Conservation (phyloP, 2,888 invertebrate species). For the Acleris emargana region DNA sequence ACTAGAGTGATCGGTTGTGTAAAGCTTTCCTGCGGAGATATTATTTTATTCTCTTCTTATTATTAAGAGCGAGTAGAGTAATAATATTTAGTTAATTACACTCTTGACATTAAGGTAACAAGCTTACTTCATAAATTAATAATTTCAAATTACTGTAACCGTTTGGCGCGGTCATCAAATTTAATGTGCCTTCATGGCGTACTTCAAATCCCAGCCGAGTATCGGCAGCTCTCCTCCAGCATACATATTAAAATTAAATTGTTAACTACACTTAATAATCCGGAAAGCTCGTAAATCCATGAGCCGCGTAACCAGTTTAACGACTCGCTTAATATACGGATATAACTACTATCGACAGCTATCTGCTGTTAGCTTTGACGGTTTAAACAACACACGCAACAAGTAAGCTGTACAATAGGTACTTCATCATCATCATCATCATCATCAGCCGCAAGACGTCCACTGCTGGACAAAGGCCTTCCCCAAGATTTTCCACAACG, state of each 20-base stretch:
- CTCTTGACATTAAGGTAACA: not conserved
- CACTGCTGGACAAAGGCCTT: too few species aligned
- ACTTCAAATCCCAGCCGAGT: not conserved
- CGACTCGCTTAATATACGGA: slow-evolving; percentile 6
- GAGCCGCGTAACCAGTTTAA: slow-evolving; percentile 17
- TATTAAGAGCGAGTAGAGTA: too few species aligned
- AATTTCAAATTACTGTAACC: slow-evolving; percentile 14
- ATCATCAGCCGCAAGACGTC: too few species aligned
- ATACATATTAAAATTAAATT: slow-evolving; percentile 27
- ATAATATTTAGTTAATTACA: too few species aligned
- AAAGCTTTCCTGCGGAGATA: not conserved
- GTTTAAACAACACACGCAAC: slow-evolving; percentile 3
- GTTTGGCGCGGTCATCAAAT: slow-evolving; percentile 20
- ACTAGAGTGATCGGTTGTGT: too few species aligned
- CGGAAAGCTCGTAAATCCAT: not conserved
- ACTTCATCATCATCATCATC: too few species aligned
- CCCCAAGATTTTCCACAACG: too few species aligned
- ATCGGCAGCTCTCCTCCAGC: not conserved
- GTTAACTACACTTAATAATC: slow-evolving; percentile 20
- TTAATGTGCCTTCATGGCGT: slow-evolving; percentile 17
- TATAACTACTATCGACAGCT: not conserved
- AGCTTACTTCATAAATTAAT: slow-evolving; percentile 7
- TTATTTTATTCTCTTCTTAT: too few species aligned
- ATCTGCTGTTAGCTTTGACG: not conserved
- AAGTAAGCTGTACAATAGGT: not conserved